Conservation (phyloP, 1,140 invertebrate species). For the Linepithema humile region DNA sequence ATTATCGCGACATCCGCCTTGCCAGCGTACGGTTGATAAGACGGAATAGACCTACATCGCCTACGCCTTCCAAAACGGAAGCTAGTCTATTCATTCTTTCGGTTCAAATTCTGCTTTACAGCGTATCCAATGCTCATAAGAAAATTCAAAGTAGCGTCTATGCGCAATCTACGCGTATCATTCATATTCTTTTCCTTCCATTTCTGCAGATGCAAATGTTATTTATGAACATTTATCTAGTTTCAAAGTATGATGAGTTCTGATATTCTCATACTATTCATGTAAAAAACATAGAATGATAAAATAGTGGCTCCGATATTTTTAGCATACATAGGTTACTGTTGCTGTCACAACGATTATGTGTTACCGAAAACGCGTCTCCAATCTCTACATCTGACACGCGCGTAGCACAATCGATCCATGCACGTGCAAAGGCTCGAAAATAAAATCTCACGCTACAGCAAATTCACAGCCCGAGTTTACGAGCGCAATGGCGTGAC, state of each 20-base stretch:
- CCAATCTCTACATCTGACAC: slow-evolving; percentile 6
- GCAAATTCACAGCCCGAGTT: background rate
- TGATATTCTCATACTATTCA: too few species aligned
- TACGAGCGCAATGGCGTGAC: slow-evolving; percentile 6
- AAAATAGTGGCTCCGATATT: background rate
- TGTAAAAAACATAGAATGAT: background rate
- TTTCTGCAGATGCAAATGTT: background rate
- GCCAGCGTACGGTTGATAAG: slow-evolving; percentile 74
- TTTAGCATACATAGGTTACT: background rate
- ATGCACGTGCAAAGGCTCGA: background rate
- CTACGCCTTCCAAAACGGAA: slow-evolving; percentile 61
- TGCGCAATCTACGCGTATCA: background rate
- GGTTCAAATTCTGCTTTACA: background rate
- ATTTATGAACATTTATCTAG: slow-evolving; percentile 5
- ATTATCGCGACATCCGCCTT: slow-evolving; percentile 78
- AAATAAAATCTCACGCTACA: slow-evolving; percentile 8
- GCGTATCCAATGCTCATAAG: slow-evolving; percentile 14
- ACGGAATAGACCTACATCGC: slow-evolving; percentile 68
- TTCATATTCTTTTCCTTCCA: background rate
- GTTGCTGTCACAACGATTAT: background rate
- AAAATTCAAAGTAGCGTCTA: slow-evolving; percentile 16
- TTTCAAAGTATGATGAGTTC: background rate
- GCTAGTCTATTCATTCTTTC: slow-evolving; percentile 54
- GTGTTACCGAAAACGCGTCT: background rate
- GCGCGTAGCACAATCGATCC: background rate